Evolutionary conservation across 2,113 vertebrate genomes (phyloP).

Genomic region (Chloropsis cyanopogon): DNA sequence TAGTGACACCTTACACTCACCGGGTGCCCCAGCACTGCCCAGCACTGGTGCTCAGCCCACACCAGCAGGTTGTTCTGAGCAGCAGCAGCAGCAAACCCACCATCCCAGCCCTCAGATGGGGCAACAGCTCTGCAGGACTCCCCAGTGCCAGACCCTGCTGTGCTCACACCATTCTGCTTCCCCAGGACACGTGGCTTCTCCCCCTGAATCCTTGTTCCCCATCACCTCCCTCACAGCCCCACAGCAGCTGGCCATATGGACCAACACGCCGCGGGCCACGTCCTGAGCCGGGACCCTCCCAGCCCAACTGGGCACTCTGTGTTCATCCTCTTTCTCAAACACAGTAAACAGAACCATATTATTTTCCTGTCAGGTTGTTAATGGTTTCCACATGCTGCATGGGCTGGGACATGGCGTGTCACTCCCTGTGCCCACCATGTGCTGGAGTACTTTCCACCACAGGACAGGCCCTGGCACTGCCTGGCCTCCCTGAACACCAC

Average conservation of each 20-base stretch:
- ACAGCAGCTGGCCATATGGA: neutral
- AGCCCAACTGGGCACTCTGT: neutral
- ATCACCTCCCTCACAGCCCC: accelerated
- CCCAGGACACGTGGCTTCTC: neutral
- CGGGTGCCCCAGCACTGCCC: neutral
- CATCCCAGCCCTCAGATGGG: neutral
- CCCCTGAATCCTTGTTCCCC: neutral
- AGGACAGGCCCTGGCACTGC: neutral
- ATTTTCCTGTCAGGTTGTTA: conserved; percentile 33
- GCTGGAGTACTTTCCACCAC: neutral
- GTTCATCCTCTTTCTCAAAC: conserved; percentile 9
- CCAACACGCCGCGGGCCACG: accelerated
- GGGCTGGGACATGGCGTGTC: accelerated
- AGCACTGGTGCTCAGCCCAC: neutral
- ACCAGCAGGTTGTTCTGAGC: neutral
- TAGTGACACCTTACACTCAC: neutral
- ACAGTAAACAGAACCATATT: conserved; percentile 47
- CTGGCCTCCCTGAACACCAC: accelerated
- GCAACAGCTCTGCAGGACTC: neutral
- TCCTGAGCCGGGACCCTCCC: neutral
- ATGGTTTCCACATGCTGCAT: conserved; percentile 18
- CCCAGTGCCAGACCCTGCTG: accelerated
- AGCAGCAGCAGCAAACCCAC: neutral
- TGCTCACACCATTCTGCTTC: neutral
- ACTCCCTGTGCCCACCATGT: neutral